Conservation (phyloP, 2,888 invertebrate species). For the Polymixis lichenea region DNA sequence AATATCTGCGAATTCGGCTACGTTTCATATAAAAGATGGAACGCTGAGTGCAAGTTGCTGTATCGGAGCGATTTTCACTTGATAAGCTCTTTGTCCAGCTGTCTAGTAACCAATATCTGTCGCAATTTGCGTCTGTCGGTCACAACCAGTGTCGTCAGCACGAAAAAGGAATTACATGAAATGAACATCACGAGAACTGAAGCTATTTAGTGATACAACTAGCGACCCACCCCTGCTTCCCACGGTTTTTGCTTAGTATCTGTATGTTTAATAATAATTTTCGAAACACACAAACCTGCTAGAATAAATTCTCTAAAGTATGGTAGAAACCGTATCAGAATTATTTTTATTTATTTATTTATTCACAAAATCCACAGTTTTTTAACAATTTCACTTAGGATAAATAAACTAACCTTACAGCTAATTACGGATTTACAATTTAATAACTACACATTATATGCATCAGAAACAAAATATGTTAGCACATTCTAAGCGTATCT, state of each 20-base stretch:
- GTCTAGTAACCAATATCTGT: constrained; percentile 50
- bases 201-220: neutral
- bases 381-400: no score
- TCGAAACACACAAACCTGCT: no score
- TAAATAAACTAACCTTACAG: no score
- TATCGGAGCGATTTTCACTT: constrained; percentile 49
- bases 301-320: no score
- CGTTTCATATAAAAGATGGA: constrained; percentile 36
- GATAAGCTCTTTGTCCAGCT: constrained; percentile 41
- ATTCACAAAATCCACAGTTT: no score
- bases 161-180: constrained; percentile 30
- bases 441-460: no score
- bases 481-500: no score
- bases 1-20: constrained; percentile 28
- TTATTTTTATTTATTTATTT: no score
- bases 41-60: constrained; percentile 25
- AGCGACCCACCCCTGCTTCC: neutral
- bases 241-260: neutral
- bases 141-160: constrained; percentile 18
- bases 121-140: constrained; percentile 42
- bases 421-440: no score
- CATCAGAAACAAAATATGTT: no score
- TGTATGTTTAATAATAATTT: no score
- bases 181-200: constrained; percentile 16
- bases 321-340: no score